Percentiles rank a stretch among this genome's conserved stretches.
Conservation (phyloP, 2,113 vertebrate genomes). For the Halichoerus grypus region DNA sequence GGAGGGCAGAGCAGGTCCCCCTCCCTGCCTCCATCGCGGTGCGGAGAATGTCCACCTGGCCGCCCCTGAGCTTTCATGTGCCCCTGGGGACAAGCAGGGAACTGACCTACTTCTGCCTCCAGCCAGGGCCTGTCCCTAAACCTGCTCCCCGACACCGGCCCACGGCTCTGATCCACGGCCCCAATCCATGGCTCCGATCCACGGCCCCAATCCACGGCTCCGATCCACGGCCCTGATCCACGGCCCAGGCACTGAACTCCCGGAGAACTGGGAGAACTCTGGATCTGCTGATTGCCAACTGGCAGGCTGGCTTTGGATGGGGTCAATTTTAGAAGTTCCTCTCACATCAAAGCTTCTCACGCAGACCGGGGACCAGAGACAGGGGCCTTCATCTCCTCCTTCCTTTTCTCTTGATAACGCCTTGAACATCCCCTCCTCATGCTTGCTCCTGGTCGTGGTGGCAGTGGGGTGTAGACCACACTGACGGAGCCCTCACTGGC, state of each 20-base stretch:
- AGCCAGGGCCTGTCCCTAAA: not conserved
- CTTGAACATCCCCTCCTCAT: accelerated
- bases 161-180: not conserved
- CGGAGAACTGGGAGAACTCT: accelerated
- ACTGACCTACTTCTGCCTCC: not conserved
- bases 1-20: not conserved
- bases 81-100: not conserved
- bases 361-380: not conserved
- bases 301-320: accelerated
- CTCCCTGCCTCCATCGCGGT: not conserved
- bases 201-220: not conserved
- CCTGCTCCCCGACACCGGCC: accelerated
- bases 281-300: accelerated
- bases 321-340: not conserved
- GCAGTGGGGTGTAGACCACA: not conserved
- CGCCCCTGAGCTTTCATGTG: accelerated
- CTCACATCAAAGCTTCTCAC: accelerated
- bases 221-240: not conserved
- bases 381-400: too few relatives aligned
- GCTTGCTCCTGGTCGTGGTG: not conserved
- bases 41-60: accelerated
- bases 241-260: not conserved
- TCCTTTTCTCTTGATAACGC: accelerated
- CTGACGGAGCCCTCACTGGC: accelerated
- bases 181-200: too few relatives aligned